These are phyloP conservation scores for Crocodylus rhombifer DNA, from an alignment of 2,797 vertebrate species.

Conservation along the genomic window DNA sequence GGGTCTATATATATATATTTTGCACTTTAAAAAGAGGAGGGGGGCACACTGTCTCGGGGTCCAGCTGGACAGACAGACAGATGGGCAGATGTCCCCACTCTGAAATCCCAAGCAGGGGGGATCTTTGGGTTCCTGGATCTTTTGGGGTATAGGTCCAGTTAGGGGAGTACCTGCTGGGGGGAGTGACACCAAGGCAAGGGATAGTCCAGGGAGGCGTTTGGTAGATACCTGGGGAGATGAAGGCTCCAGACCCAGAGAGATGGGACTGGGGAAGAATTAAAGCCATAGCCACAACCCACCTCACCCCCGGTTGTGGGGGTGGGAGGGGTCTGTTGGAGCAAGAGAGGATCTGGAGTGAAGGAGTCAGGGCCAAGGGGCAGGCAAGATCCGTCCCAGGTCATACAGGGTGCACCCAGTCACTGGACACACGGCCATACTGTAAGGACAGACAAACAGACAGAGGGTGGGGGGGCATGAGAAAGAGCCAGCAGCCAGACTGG, in stretches of 20 bases:
- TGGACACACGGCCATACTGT: slow-evolving; percentile 55
- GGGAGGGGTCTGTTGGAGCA: not conserved
- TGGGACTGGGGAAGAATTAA: not conserved
- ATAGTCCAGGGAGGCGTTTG: too few species aligned
- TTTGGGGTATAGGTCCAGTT: not conserved
- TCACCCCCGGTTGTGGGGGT: not conserved
- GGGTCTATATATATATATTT: not conserved
- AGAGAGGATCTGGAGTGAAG: too few species aligned
- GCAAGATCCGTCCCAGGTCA: not conserved
- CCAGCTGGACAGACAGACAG: too few species aligned
- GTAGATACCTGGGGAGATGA: not conserved
- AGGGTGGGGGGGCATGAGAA: not conserved
- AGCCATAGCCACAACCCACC: not conserved
- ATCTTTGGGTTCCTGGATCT: not conserved
- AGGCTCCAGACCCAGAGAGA: too few species aligned
- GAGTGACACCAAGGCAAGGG: too few species aligned
- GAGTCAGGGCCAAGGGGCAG: too few species aligned
- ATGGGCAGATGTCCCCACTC: not conserved
- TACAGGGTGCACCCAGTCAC: slow-evolving; percentile 44
- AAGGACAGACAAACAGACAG: not conserved
- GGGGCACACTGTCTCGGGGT: not conserved
- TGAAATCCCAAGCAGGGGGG: not conserved
- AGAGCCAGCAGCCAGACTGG: not conserved
- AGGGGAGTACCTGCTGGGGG: not conserved
- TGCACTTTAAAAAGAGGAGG: slow-evolving; percentile 10